phyloP scores from a whole-genome alignment of 2,888 invertebrate species.

The Encarsia formosa region DNA sequence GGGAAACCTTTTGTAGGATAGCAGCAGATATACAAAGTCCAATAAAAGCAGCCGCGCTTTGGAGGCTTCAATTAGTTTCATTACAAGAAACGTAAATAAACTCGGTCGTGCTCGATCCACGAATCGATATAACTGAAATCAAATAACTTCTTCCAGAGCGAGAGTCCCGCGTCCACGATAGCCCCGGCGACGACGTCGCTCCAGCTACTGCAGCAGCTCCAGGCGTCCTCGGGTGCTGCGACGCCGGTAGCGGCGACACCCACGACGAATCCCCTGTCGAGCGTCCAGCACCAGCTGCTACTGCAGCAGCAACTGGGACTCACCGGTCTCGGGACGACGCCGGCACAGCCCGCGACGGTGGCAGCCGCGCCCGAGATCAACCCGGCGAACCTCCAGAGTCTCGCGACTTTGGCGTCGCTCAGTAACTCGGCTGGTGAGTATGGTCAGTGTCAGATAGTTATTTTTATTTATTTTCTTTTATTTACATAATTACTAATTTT shows the following conservation, averaged over 20 bases:
- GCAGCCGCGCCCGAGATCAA: slow-evolving; percentile 51
- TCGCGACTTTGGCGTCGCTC: slow-evolving; percentile 60
- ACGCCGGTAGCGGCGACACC: slow-evolving; percentile 45
- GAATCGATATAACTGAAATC: too few relatives aligned
- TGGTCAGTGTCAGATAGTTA: slow-evolving; percentile 37
- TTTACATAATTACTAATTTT: background rate
- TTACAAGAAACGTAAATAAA: too few relatives aligned
- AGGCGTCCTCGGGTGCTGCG: slow-evolving; percentile 52
- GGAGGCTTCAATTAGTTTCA: too few relatives aligned
- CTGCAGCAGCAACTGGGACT: slow-evolving; percentile 54
- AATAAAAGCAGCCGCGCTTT: too few relatives aligned
- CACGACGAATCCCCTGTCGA: slow-evolving; percentile 51
- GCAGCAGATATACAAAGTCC: too few relatives aligned
- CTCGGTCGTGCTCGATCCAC: too few relatives aligned
- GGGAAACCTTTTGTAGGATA: too few relatives aligned
- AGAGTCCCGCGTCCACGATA: slow-evolving; percentile 37
- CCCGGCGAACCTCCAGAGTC: slow-evolving; percentile 57
- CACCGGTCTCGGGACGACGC: slow-evolving; percentile 55
- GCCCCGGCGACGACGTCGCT: slow-evolving; percentile 49
- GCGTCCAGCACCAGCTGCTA: slow-evolving; percentile 48
- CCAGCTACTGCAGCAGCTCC: slow-evolving; percentile 54
- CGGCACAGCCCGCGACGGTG: slow-evolving; percentile 31
- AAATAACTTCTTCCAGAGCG: slow-evolving; percentile 41
- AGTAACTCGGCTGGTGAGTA: slow-evolving; percentile 50
- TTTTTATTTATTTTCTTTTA: background rate